These are phyloP conservation scores for Ginglymostoma cirratum DNA, from an alignment of 2,113 vertebrate genomes.

Conservation along the genomic window DNA sequence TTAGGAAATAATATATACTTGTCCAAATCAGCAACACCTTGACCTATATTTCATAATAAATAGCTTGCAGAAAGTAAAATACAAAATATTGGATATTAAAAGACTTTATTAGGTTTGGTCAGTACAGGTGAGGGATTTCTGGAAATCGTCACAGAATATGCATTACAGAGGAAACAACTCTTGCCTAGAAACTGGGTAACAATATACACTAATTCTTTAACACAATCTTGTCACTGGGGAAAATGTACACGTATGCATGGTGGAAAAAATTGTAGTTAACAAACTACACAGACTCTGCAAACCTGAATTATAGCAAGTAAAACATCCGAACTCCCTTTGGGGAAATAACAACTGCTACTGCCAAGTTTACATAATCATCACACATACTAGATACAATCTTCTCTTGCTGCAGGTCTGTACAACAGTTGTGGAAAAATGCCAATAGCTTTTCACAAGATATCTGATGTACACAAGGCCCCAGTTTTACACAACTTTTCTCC, in stretches of 20 bases:
- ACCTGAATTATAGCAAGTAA: constrained; percentile 57
- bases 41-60: not conserved
- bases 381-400: constrained; percentile 63
- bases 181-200: constrained; percentile 79
- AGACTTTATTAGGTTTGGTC: constrained; percentile 99
- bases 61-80: constrained; percentile 30
- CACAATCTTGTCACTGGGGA: constrained; percentile 75
- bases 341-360: constrained; percentile 75
- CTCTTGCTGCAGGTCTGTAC: constrained; percentile 55
- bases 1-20: not conserved
- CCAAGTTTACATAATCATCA: constrained; percentile 72
- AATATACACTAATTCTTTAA: constrained; percentile 78
- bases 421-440: constrained; percentile 57
- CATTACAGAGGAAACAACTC: constrained; percentile 81
- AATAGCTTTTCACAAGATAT: constrained; percentile 69
- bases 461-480: constrained; percentile 68
- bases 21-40: not conserved
- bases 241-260: constrained; percentile 75
- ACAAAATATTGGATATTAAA: constrained; percentile 78
- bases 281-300: constrained; percentile 62
- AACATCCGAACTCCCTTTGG: constrained; percentile 64
- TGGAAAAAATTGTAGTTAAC: constrained; percentile 71
- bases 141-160: constrained; percentile 85
- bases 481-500: constrained; percentile 58
- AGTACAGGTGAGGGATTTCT: constrained; percentile 97